phyloP scores from a whole-genome alignment of 2,113 vertebrate species.

The Amazona vittata region DNA sequence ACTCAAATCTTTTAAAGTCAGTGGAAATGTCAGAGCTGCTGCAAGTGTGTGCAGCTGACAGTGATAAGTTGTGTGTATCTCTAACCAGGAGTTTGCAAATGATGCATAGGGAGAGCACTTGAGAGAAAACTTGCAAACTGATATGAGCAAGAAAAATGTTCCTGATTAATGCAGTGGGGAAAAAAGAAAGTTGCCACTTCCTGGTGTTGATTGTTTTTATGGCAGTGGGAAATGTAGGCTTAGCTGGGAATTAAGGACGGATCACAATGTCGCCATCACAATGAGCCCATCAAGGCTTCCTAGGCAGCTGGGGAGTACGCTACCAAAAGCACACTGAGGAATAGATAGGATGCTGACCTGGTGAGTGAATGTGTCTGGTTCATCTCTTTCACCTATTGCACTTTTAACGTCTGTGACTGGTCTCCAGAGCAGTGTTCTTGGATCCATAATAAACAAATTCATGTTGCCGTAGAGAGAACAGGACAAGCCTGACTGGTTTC shows the following conservation, averaged over 20 bases:
- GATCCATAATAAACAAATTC: not conserved
- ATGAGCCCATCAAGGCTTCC: not conserved
- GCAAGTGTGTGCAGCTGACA: not conserved
- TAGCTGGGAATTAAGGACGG: not conserved
- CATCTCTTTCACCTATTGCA: not conserved
- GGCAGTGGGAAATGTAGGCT: not conserved
- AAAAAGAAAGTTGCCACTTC: not conserved
- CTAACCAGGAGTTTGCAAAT: not conserved
- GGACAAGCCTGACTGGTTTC: not conserved
- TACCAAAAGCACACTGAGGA: not conserved
- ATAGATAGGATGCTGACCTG: not conserved
- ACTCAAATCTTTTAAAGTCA: constrained; percentile 39
- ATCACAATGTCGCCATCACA: not conserved
- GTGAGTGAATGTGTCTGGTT: not conserved
- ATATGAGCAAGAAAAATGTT: constrained; percentile 27
- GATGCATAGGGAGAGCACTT: not conserved
- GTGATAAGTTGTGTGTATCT: constrained; percentile 25
- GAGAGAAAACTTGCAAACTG: constrained; percentile 7
- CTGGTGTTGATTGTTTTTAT: not conserved
- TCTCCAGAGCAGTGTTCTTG: not conserved
- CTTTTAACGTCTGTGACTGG: not conserved
- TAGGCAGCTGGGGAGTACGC: not conserved
- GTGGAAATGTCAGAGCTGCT: constrained; percentile 24
- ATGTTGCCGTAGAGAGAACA: not conserved
- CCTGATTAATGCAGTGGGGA: not conserved